Conservation (phyloP, 1,140 invertebrate species). For the Brachionus rotundiformis region DNA sequence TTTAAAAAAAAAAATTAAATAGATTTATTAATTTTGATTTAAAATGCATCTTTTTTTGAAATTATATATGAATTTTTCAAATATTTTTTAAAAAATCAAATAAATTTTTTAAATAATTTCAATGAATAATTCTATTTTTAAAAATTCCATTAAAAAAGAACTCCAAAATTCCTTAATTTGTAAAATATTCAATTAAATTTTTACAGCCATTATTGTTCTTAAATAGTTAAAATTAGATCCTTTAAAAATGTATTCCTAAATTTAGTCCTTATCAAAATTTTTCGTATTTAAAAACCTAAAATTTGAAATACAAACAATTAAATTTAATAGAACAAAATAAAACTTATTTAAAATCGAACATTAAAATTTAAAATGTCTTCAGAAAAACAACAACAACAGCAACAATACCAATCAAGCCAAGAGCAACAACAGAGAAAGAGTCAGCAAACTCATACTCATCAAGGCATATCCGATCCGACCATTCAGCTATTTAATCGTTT, state of each 20-base stretch:
- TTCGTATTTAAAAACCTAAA: background rate
- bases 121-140: conserved; percentile 1
- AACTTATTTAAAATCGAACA: background rate
- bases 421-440: background rate
- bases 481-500: conserved; percentile 43
- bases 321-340: background rate
- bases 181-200: background rate
- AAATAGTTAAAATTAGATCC: background rate
- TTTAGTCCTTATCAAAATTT: background rate
- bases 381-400: background rate
- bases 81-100: background rate
- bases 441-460: background rate
- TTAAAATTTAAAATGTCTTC: background rate
- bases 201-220: background rate
- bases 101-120: background rate
- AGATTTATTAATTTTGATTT: no score
- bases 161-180: background rate
- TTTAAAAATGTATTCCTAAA: background rate
- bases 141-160: background rate
- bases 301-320: background rate
- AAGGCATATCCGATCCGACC: conserved; percentile 23
- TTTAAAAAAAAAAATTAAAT: no score
- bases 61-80: background rate
- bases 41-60: no score
- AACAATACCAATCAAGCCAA: background rate